Base-by-base conservation (phyloP, 2,113 vertebrate genomes). In the Amphiprion ocellaris region DNA sequence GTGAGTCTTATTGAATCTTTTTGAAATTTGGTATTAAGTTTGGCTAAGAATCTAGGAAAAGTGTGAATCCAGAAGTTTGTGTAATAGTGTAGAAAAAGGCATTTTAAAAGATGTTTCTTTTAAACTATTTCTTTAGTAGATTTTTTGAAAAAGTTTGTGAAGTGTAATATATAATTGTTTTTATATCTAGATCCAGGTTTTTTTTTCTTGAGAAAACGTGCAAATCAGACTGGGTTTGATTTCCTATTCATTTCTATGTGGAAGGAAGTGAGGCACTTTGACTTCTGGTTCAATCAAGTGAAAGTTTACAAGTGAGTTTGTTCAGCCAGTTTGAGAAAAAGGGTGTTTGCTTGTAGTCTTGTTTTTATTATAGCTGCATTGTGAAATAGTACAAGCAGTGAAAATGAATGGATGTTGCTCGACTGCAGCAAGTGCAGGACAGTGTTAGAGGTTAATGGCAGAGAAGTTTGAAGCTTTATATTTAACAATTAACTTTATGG, bases 381-480 rank as follows among this genome's bases (percentile, higher is more conserved):
- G 17, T 39, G 47, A 67, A 46, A 54, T 47, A 10, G 49, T 5
- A 16, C 17, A 39, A 41, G 44, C 17, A 30, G 37, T 23, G 10
- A 15, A 69, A 10, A 44, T 12, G 39, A 58, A 69, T 23, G 17
- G 44, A 49, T 49, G 19, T 44, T 44, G 41, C 5, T 59, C 47
- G 55, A n/a, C 63, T 64, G 11, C 37, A 26, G 16, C 26, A 46
- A 60, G 24, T 21, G 1, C n/a, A 55, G 16, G 55, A 55, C 24
- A 0, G 5, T 37, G 30, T 5, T 26, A 37, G 44, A 72, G 53
- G 69, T 68, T 55, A 30, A 68, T 41, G 11, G 58, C 50, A 56
- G 64, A 10, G 12, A 44, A 44, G 39, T 39, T 58, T 58, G 21
- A 81, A 68, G 56, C 47, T 53, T 33, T 66, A 21, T 50, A 30